A percentile compares a stretch with the other conserved stretches of the same genome.
These are phyloP conservation scores for Lucilia sericata DNA, from an alignment of 1,140 invertebrate genomes.

Conservation along the genomic window DNA sequence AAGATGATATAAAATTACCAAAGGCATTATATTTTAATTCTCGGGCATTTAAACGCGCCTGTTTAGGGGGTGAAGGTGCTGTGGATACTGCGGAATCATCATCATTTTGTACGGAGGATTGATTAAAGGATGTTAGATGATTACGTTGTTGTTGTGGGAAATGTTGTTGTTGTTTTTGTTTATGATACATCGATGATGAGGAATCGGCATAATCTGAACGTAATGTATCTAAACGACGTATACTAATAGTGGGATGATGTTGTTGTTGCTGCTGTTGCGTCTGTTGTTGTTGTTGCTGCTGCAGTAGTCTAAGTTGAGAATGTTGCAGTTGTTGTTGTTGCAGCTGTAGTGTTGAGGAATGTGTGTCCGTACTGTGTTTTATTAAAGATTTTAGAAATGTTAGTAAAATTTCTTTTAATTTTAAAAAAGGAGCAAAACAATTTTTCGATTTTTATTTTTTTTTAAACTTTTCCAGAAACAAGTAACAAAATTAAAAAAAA, in stretches of 20 bases:
- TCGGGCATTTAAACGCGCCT: slow-evolving; percentile 24
- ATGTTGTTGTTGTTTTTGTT: neutral
- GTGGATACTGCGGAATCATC: neutral
- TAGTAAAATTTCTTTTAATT: too few relatives aligned
- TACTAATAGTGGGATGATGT: slow-evolving; percentile 27
- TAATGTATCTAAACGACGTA: slow-evolving; percentile 32
- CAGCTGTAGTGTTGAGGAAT: slow-evolving; percentile 33
- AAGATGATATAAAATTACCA: slow-evolving; percentile 62
- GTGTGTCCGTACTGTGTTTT: neutral
- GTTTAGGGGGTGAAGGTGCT: neutral
- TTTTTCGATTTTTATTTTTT: too few relatives aligned
- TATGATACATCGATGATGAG: neutral
- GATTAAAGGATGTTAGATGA: neutral
- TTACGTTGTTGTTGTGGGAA: neutral
- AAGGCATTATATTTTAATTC: slow-evolving; percentile 62
- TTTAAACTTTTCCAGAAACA: too few relatives aligned
- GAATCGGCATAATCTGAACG: neutral
- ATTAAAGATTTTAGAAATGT: too few relatives aligned
- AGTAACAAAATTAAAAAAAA: too few relatives aligned
- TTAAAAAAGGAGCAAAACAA: too few relatives aligned
- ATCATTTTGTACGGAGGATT: neutral
- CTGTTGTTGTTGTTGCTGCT: neutral
- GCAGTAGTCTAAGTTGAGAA: neutral
- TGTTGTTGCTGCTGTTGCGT: neutral
- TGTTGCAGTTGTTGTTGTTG: slow-evolving; percentile 26